These are phyloP conservation scores for Climacteris rufus DNA, from an alignment of 2,113 vertebrate genomes.

Conservation along the genomic window DNA sequence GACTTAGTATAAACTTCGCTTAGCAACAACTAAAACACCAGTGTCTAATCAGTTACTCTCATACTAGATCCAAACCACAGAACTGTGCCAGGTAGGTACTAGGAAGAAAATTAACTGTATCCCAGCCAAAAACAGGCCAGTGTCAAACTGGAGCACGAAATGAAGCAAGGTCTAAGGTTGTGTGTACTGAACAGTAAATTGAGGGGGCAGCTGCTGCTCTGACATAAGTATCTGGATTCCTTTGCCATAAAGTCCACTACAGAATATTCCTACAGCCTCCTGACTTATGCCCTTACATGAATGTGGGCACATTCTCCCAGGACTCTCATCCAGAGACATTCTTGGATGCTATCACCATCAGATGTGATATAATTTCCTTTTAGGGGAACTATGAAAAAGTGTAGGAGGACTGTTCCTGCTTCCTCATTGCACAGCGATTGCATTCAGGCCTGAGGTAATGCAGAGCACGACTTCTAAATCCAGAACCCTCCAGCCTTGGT, in stretches of 20 bases:
- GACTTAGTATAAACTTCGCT: neutral
- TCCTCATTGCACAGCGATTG: neutral
- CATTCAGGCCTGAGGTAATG: neutral
- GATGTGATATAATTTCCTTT: neutral
- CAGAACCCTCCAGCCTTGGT: neutral
- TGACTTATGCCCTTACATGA: fast-evolving
- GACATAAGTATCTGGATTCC: neutral
- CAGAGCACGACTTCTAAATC: neutral
- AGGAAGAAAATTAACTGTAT: neutral
- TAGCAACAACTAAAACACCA: neutral
- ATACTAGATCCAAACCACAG: neutral
- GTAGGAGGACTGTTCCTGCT: neutral
- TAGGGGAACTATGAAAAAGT: neutral
- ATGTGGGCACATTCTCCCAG: neutral
- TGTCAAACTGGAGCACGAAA: neutral
- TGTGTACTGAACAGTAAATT: neutral
- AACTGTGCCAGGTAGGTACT: neutral
- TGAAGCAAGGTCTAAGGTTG: neutral
- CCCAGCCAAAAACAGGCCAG: neutral
- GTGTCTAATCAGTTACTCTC: neutral
- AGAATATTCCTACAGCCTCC: neutral
- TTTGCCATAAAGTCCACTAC: neutral
- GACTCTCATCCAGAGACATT: neutral
- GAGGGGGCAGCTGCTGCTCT: neutral
- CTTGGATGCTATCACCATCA: neutral